Evolutionary conservation across 2,113 vertebrate genomes (phyloP), one percentile per base, ranked within the genome.

Genomic region (Agelaius phoeniceus): DNA sequence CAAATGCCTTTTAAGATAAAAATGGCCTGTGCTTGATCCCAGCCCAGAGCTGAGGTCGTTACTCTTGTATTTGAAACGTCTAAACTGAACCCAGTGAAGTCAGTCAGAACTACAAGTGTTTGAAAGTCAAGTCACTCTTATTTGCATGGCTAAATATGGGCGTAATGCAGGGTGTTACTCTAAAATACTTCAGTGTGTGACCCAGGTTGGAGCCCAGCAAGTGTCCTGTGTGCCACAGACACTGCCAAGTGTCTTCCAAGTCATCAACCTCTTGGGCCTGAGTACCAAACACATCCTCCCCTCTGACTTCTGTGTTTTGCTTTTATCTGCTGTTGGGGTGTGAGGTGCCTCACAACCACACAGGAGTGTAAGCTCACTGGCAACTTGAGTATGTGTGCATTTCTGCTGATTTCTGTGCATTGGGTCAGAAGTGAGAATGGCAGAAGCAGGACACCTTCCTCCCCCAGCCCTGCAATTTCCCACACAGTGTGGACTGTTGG

Each of bases 1-100:
- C 89, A 95, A 95, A 93, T 87, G 76, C 93, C 96, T 97, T 94
- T 92, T 90, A 93, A 93, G 96, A 97, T 89, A 79, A 95, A 94
- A 94, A 68, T 19, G 73, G n/a, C 39, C 65, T 41, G 37, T 52
- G 88, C 66, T 84, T 89, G 69, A 52, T 94, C 68, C 88, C 85
- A 78, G 68, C 88, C 72, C 76, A 61, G 85, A 41, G 57, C 1
- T 90, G 79, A 77, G 82, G 68, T 78, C 14, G 7, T 84, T 88
- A 77, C 16, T 85, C 85, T 84, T 96, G 75, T 52, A 55, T 89
- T 96, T 94, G 76, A 86, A 95, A 78, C 0, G 0, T 86, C 59
- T 71, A 57, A 66, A 28, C 82, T 59, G 77, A 94, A 73, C 49
- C 58, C 74, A 19, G 65, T 77, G 83, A 92, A 85, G 79, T 90